These are phyloP conservation scores for Biston stratarius DNA, from an alignment of 2,888 invertebrate genomes.

Conservation along the genomic window DNA sequence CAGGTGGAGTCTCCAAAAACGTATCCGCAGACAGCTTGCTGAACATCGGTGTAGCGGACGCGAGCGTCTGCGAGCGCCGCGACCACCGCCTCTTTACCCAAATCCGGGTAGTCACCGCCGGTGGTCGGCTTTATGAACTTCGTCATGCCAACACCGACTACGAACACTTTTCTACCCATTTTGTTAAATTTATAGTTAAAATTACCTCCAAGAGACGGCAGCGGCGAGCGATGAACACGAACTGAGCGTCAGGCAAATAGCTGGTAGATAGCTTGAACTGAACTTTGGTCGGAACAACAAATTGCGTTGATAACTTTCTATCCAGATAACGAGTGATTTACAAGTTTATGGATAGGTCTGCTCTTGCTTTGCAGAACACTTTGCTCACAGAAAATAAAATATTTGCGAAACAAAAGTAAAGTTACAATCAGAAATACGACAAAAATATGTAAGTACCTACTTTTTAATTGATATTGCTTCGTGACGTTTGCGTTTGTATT, in stretches of 20 bases:
- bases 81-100: conserved; percentile 96
- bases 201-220: conserved; percentile 51
- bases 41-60: conserved; percentile 90
- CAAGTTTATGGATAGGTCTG: neutral
- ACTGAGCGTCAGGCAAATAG: conserved; percentile 49
- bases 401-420: neutral
- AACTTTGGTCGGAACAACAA: conserved; percentile 47
- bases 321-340: conserved; percentile 22
- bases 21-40: conserved; percentile 97
- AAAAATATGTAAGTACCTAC: neutral
- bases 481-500: too few species aligned
- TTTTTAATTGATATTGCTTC: neutral
- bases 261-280: conserved; percentile 39
- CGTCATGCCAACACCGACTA: conserved; percentile 99
- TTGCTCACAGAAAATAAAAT: neutral
- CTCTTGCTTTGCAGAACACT: neutral
- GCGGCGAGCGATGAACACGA: conserved; percentile 59
- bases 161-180: conserved; percentile 90
- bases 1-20: conserved; percentile 98
- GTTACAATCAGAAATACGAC: neutral
- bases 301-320: conserved; percentile 35
- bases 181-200: conserved; percentile 19
- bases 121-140: conserved; percentile 98
- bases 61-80: conserved; percentile 95
- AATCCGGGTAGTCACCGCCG: conserved; percentile 96